phyloP scores from a whole-genome alignment of 2,113 vertebrate genomes.

The Plectropomus leopardus region DNA sequence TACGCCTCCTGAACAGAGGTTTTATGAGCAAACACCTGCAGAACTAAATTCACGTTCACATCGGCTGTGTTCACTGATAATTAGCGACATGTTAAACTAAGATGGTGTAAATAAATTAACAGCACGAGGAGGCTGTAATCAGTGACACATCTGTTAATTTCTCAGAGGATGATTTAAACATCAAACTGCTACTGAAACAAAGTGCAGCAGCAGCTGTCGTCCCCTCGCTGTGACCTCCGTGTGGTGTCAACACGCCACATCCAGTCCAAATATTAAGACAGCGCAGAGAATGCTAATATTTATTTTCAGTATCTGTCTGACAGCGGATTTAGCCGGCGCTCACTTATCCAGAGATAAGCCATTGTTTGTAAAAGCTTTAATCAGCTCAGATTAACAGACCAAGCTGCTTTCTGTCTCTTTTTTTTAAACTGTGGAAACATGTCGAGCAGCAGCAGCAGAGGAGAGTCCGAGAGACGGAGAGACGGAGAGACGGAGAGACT shows the following conservation, averaged over 20 bases:
- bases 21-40: no score
- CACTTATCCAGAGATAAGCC: conserved; percentile 70
- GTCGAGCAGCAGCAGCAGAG: background rate
- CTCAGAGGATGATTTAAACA: background rate
- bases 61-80: no score
- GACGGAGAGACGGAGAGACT: no score
- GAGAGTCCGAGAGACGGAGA: no score
- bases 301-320: conserved; percentile 49
- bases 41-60: no score
- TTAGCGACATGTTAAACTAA: no score
- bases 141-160: no score
- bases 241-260: conserved; percentile 12
- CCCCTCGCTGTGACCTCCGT: conserved; percentile 25
- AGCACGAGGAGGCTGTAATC: no score
- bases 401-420: conserved; percentile 14
- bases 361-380: conserved; percentile 67
- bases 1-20: no score
- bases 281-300: conserved; percentile 64
- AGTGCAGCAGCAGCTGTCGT: conserved; percentile 18
- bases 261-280: conserved; percentile 54
- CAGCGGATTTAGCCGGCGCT: conserved; percentile 47
- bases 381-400: conserved; percentile 46
- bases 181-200: conserved; percentile 12
- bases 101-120: no score
- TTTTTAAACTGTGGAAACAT: background rate